A percentile compares a stretch with the other conserved stretches of the same genome.
These are phyloP conservation scores for Tineola bisselliella DNA, from an alignment of 2,888 invertebrate genomes.

Conservation along the genomic window DNA sequence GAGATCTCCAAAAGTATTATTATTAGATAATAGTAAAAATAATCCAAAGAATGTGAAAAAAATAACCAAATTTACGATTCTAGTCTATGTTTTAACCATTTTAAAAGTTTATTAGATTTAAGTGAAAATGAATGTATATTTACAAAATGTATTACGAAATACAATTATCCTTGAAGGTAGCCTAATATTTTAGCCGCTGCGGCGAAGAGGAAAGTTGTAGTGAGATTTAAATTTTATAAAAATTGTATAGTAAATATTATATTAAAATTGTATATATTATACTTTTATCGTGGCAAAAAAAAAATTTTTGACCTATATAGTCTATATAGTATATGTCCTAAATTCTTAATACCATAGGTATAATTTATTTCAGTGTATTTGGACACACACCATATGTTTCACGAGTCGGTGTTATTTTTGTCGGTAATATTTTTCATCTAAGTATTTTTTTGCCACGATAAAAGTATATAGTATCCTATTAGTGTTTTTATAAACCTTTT, in stretches of 20 bases:
- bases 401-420: too few relatives aligned
- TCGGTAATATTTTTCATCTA: too few relatives aligned
- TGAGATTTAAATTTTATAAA: slow-evolving; percentile 34
- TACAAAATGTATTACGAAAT: not conserved
- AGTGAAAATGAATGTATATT: not conserved
- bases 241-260: slow-evolving; percentile 1
- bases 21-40: not conserved
- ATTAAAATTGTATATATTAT: slow-evolving; percentile 28
- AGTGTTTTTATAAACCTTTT: slow-evolving; percentile 62
- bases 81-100: slow-evolving; percentile 1
- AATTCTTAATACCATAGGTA: too few relatives aligned
- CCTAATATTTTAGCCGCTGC: slow-evolving; percentile 1
- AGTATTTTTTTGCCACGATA: too few relatives aligned
- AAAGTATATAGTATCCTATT: too few relatives aligned
- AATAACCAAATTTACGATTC: not conserved
- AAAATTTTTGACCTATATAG: too few relatives aligned
- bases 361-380: too few relatives aligned
- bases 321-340: too few relatives aligned
- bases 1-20: not conserved
- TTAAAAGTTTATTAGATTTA: not conserved
- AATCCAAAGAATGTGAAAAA: not conserved
- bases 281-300: too few relatives aligned
- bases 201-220: slow-evolving; percentile 42
- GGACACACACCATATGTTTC: too few relatives aligned
- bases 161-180: not conserved